Evolutionary conservation across 2,797 vertebrate species (phyloP).

Genomic region (Orestias chungarensis): DNA sequence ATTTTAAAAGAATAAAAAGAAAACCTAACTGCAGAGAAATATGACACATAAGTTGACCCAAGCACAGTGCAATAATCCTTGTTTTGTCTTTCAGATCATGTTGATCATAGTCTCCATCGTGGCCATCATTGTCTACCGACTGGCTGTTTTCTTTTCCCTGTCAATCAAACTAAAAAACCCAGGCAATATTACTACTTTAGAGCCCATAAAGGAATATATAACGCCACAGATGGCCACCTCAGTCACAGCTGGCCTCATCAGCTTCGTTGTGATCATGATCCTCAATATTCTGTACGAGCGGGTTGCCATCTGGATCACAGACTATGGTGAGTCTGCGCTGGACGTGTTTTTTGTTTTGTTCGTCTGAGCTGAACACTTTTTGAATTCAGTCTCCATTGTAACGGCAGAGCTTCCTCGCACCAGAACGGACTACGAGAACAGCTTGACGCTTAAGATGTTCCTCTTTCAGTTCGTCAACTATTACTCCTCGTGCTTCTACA

Average conservation of each 20-base stretch:
- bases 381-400: not conserved
- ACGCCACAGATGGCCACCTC: slow-evolving; percentile 94
- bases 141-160: slow-evolving; percentile 90
- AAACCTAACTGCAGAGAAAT: no score
- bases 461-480: slow-evolving; percentile 97
- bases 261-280: slow-evolving; percentile 91
- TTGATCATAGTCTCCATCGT: slow-evolving; percentile 91
- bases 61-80: not conserved
- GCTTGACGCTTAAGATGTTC: slow-evolving; percentile 96
- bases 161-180: slow-evolving; percentile 75
- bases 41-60: not conserved
- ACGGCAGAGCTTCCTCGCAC: slow-evolving; percentile 90
- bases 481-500: slow-evolving; percentile 96
- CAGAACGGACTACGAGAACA: slow-evolving; percentile 93
- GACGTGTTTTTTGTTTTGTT: not conserved
- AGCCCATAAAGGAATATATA: slow-evolving; percentile 88
- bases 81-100: slow-evolving; percentile 78
- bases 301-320: slow-evolving; percentile 92
- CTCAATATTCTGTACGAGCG: slow-evolving; percentile 91
- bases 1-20: no score
- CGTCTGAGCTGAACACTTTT: accelerated
- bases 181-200: slow-evolving; percentile 76
- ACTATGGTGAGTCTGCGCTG: slow-evolving; percentile 83
- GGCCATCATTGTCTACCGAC: slow-evolving; percentile 92
- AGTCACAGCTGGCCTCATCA: slow-evolving; percentile 91